Conservation (phyloP, 2,888 invertebrate species). For the Thecocarcelia acutangulata region DNA sequence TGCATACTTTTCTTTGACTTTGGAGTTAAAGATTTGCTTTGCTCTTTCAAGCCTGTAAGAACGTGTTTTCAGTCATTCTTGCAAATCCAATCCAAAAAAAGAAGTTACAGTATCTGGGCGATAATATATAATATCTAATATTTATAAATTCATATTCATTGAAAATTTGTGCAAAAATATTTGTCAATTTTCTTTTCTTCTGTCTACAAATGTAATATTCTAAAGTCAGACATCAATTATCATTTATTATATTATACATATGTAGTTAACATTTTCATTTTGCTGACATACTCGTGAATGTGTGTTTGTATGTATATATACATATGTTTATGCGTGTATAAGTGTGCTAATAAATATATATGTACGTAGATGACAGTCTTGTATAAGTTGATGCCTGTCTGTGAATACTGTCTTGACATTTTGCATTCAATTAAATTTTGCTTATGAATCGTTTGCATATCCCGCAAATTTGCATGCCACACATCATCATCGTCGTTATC, state of each 20-base stretch:
- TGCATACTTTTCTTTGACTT: too few relatives aligned
- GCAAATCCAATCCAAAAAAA: too few relatives aligned
- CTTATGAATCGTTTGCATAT: constrained; percentile 61
- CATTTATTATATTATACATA: constrained; percentile 57
- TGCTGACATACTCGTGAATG: not conserved
- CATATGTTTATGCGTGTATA: constrained; percentile 5
- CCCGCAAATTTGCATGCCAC: constrained; percentile 34
- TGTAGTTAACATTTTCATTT: too few relatives aligned
- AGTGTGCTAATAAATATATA: not conserved
- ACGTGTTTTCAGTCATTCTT: too few relatives aligned
- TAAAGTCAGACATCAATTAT: constrained; percentile 64
- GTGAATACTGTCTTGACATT: constrained; percentile 55
- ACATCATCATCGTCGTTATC: constrained; percentile 21
- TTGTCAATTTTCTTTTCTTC: constrained; percentile 1
- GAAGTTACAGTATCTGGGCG: too few relatives aligned
- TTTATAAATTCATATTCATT: constrained; percentile 58
- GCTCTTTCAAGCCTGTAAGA: too few relatives aligned
- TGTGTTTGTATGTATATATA: not conserved
- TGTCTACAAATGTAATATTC: constrained; percentile 36
- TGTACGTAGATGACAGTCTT: not conserved
- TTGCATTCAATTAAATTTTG: constrained; percentile 64
- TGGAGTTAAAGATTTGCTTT: too few relatives aligned
- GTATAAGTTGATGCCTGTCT: not conserved
- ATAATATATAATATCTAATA: constrained; percentile 14
- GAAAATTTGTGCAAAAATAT: constrained; percentile 33